Percentiles rank a stretch among this genome's conserved stretches.
phyloP scores from a whole-genome alignment of 2,113 vertebrate genomes.

The Shinisaurus crocodilurus region DNA sequence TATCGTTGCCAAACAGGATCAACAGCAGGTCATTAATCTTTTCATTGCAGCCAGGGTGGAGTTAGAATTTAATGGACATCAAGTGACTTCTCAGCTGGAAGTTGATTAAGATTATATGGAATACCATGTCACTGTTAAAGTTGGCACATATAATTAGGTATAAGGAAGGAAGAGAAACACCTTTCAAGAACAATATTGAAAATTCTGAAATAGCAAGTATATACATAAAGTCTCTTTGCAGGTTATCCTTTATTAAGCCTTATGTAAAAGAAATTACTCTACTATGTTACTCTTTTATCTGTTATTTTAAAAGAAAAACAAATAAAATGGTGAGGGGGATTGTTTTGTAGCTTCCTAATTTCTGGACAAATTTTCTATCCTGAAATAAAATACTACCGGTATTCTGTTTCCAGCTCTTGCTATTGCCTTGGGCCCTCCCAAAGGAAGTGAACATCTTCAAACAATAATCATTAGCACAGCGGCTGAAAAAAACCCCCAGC shows the following conservation, averaged over 20 bases:
- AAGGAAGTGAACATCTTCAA: background rate
- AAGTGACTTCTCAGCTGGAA: background rate
- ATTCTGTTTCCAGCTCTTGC: background rate
- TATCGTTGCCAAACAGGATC: slow-evolving; percentile 10
- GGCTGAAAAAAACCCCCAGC: background rate
- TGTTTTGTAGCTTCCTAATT: background rate
- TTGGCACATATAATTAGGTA: background rate
- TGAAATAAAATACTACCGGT: background rate
- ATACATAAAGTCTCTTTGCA: background rate
- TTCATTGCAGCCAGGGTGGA: background rate
- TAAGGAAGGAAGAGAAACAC: background rate
- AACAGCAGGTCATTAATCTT: slow-evolving; percentile 10
- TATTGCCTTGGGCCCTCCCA: background rate
- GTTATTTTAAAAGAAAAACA: background rate
- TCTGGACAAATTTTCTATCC: background rate
- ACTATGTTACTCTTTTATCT: background rate
- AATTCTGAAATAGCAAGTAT: background rate
- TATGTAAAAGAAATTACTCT: background rate
- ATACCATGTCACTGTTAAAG: background rate
- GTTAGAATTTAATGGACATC: background rate
- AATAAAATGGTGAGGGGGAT: background rate
- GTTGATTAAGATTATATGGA: background rate
- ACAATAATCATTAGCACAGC: background rate
- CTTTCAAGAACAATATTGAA: background rate
- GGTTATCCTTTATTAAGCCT: background rate